Evolutionary conservation across 2,113 vertebrate genomes (phyloP).

Genomic region (Notarius lentiginosus): DNA sequence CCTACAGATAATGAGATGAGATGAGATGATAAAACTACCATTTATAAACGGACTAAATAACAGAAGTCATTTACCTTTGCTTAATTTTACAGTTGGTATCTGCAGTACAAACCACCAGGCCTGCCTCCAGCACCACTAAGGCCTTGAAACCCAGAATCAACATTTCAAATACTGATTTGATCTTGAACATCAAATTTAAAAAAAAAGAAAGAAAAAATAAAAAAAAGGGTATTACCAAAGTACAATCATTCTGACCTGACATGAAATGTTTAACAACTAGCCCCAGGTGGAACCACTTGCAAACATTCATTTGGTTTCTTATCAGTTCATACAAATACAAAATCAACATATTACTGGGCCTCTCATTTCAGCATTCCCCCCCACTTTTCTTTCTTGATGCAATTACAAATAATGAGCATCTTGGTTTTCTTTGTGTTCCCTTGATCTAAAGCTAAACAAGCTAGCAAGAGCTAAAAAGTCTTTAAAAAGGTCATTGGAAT

Average conservation of each 20-base stretch:
- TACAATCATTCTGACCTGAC: not conserved
- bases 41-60: no score
- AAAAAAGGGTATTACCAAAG: not conserved
- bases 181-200: not conserved
- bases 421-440: not conserved
- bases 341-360: not conserved
- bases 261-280: not conserved
- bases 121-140: not conserved
- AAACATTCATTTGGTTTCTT: conserved; percentile 4
- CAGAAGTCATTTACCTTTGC: not conserved
- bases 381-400: not conserved
- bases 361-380: not conserved
- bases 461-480: conserved; percentile 15
- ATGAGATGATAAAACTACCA: not conserved
- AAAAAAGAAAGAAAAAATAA: not conserved
- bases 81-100: not conserved
- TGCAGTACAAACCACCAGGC: not conserved
- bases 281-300: not conserved
- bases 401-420: not conserved
- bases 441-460: conserved; percentile 22
- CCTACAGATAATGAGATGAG: no score
- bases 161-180: conserved; percentile 2
- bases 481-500: not conserved
- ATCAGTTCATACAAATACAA: not conserved
- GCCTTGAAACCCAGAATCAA: conserved; percentile 1